Base-by-base conservation (phyloP, 2,888 invertebrate genomes). In the Craniophora ligustri region DNA sequence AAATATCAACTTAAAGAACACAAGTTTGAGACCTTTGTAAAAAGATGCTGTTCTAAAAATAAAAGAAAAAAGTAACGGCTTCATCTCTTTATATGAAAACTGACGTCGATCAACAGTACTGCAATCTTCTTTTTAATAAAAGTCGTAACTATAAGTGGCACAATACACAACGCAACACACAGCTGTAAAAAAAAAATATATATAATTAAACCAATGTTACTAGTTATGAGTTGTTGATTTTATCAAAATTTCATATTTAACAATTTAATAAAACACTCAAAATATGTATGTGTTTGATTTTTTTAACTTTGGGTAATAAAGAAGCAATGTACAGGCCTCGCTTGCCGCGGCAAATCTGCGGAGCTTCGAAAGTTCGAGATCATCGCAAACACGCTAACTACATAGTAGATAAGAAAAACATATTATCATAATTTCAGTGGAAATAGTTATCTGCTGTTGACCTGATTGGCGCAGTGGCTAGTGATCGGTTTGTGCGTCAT, bases 221-320 rank as follows among this genome's bases (percentile, higher is more conserved):
- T n/a, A n/a, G n/a, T n/a, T n/a, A 42, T 67, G 16, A 18, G 23
- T 64, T 45, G 38, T 48, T 59, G 35, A 32, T 38, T 53, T 58
- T 50, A 49, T 63, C 30, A 18, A 62, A 39, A 45, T 64, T 74
- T 65, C 49, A 42, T 60, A 53, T 51, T 61, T 64, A 34, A 55
- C 56, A 18, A 69, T 72, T 72, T 67, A 72, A 74, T 72, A 71
- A 74, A 74, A 67, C 38, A 67, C 49, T 60, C 28, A 5, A 65
- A 66, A 51, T 30, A 41, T n/a, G 8, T 0, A 14, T 28, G 28
- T 8, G 2, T 28, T 46, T 46, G 30, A 16, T 16, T 44, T 32
- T 34, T 2, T n/a, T 1, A 10, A 18, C 1, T n/a, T n/a, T 26
- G 1, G n/a, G 4, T 26, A 26, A 8, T 23, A 23, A 8, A 10